A percentile compares a stretch with the other conserved stretches of the same genome.
phyloP scores from a whole-genome alignment of 2,113 vertebrate species.

The Poecilia latipinna region DNA sequence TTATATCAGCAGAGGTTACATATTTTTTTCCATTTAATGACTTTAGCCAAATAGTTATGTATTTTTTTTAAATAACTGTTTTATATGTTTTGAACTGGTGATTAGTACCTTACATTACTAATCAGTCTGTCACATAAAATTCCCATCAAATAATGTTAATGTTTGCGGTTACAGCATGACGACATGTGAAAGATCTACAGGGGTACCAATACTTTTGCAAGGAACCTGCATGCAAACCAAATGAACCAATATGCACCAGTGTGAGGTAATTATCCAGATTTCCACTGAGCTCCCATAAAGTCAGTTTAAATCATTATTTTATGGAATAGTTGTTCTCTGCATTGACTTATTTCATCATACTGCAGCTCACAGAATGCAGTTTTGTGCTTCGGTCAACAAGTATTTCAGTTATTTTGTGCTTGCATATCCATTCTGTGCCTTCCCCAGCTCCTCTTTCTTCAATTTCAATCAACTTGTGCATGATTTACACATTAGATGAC shows the following conservation, averaged over 20 bases:
- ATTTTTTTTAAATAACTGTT: background rate
- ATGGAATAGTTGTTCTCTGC: conserved; percentile 10
- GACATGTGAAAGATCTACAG: background rate
- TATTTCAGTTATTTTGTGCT: conserved; percentile 54
- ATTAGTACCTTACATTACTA: background rate
- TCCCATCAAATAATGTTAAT: background rate
- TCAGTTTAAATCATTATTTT: conserved; percentile 34
- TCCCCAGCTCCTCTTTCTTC: conserved; percentile 32
- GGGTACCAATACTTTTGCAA: background rate
- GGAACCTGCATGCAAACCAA: conserved; percentile 18
- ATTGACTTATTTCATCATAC: conserved; percentile 36
- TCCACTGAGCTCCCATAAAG: conserved; percentile 5
- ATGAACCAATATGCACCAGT: conserved; percentile 20
- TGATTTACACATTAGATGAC: conserved; percentile 70
- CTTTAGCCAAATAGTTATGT: no score
- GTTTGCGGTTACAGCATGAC: background rate
- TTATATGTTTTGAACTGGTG: background rate
- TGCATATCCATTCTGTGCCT: conserved; percentile 45
- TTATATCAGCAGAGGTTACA: no score
- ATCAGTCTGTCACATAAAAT: background rate
- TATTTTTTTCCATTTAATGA: no score
- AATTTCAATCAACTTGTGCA: conserved; percentile 45
- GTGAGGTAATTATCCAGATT: conserved; percentile 9
- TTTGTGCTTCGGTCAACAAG: conserved; percentile 60
- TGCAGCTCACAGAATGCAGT: conserved; percentile 32